Base-by-base conservation (phyloP, 37 sponge, comb jelly and placozoan species). In the Ephydatia muelleri region DNA sequence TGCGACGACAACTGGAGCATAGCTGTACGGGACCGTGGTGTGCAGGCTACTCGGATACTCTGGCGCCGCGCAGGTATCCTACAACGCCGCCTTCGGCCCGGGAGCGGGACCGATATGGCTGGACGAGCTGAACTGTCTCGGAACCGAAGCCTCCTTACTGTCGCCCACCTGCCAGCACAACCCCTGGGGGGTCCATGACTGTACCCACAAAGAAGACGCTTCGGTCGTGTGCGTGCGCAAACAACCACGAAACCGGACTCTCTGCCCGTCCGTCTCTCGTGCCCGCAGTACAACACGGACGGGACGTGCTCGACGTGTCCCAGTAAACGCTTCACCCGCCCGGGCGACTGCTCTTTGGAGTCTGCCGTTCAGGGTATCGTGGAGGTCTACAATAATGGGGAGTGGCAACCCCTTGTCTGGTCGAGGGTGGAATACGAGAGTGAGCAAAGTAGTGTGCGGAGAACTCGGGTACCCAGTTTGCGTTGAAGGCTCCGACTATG, bases 1-100 rank as follows among this genome's bases (percentile, higher is more conserved):
- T 94, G 95, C 65, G 93, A 86, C 64, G 93, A 93, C 38, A 66
- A 84, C 19, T 89, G 86, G 83, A 28, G 67, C 14, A n/a, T 36
- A 1, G 14, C 8, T 2, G 86, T n/a, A 85, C 33, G 93, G 73
- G 12, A 40, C 68, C 26, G 93, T 93, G 0, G 72, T 86, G 0
- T 93, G 93, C 90, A 88, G 57, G 72, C 87, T 77, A 34, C 67
- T 93, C 0, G 93, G 90, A 13, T 93, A 37, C 47, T 64, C 57
- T 21, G 77, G 73, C 57, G 72, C 79, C 23, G 40, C 27, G 23
- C 19, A 32, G 23, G 27, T 71, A 21, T 68, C 29, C 29, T 70
- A 75, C 64, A 76, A 38, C 29, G 78, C 82, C 4, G 65, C 30
- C 0, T n/a, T n/a, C n/a, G 87, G 93, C 38, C 80, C 34, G 25